Conservation (phyloP, 1,140 invertebrate genomes). For the Anoplolepis gracilipes region DNA sequence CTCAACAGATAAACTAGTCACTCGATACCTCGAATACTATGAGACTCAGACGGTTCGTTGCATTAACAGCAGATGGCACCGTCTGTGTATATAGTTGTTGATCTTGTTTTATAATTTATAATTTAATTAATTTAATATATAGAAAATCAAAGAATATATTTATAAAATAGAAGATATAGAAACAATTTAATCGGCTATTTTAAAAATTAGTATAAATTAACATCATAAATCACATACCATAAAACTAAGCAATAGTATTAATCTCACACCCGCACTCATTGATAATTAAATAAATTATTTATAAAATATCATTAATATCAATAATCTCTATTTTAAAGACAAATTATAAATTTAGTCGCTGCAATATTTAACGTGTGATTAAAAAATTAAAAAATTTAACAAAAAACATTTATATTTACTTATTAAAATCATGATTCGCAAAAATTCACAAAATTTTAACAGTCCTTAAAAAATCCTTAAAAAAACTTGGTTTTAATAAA, state of each 20-base stretch:
- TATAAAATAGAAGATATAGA: not conserved
- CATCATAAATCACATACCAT: not conserved
- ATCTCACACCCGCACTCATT: not conserved
- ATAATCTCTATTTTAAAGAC: not conserved
- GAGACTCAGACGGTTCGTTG: not conserved
- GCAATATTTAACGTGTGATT: not conserved
- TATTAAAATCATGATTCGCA: not conserved
- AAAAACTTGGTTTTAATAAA: not conserved
- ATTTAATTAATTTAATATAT: no score
- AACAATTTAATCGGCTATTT: not conserved
- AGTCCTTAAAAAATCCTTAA: not conserved
- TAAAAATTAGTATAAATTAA: not conserved
- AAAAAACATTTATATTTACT: not conserved
- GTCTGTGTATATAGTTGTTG: not conserved
- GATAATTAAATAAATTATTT: not conserved
- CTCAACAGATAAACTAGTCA: constrained; percentile 18
- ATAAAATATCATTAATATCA: not conserved
- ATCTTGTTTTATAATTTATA: not conserved
- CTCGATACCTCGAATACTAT: constrained; percentile 21
- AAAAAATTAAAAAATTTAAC: no score
- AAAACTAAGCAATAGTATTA: not conserved
- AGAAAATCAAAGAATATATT: not conserved
- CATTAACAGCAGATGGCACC: constrained; percentile 25
- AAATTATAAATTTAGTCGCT: not conserved
- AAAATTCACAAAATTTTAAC: not conserved